Base-by-base conservation (phyloP, 2,113 vertebrate genomes). In the Theropithecus gelada region DNA sequence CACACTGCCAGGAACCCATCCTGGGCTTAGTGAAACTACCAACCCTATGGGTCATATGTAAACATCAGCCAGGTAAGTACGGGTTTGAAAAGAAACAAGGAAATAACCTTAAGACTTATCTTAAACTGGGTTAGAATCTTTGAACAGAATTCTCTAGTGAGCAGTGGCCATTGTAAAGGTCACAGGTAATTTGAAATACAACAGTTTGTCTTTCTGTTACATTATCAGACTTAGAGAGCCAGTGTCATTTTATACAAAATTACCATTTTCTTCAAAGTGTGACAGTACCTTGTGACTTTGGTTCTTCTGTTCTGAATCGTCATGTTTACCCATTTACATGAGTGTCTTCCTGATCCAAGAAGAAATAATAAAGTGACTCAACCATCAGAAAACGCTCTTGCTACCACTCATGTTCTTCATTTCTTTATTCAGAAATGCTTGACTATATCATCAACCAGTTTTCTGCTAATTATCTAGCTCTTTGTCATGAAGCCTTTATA, bases 31-130 rank as follows among this genome's bases (percentile, higher is more conserved):
- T 98, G 99, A 99, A 99, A 97, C 99, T 99, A 99, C 99, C 98
- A 99, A 99, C 99, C 99, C 99, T 98, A 99, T 99, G 99, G 99
- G 99, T 99, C 99, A 99, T 98, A 99, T 99, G 99, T 99, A 99
- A 99, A 98, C 98, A 98, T 97, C 98, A 98, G 98, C 98, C 98
- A 98, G 98, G 98, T 98, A 94, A 2, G 98, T 92, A 5, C 48
- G 55, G 18, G 48, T 55, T 32, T 95, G 80, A 55, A 40, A 83
- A 50, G 48, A 93, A 76, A 59, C 55, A 91, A 57, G 43, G 27
- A 87, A 64, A 14, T 64, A n/a, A 70, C 45, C 16, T n/a, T 38
- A 76, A 75, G 4, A 22, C 81, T 59, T 20, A 17, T 75, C 61
- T 95, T 83, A 73, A 68, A 25, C 27, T 84, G 43, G 35, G 22